Percentiles rank a stretch among this genome's conserved stretches.
Evolutionary conservation across 1,140 invertebrate genomes (phyloP).

Genomic region (Brachionus angularis): DNA sequence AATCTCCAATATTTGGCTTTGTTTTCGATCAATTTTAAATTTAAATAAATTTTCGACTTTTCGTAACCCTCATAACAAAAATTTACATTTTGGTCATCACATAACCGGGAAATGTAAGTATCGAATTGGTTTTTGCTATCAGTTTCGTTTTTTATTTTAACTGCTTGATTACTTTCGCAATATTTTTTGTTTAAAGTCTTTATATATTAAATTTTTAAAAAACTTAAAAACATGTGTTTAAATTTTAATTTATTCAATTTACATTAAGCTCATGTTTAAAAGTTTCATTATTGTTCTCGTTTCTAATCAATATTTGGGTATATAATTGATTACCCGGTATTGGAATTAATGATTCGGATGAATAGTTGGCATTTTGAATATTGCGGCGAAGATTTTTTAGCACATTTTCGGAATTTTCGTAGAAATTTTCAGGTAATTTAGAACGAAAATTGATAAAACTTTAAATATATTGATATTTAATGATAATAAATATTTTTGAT

Average conservation of each 20-base stretch:
- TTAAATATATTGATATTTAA: not conserved
- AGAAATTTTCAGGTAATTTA: not conserved
- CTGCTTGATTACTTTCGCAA: too few relatives aligned
- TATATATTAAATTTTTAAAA: too few relatives aligned
- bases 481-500: not conserved
- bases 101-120: not conserved
- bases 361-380: not conserved
- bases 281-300: not conserved
- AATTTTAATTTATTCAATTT: conserved; percentile 1
- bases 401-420: not conserved
- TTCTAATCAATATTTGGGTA: not conserved
- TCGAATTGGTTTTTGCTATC: not conserved
- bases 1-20: conserved; percentile 9
- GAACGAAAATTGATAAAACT: not conserved
- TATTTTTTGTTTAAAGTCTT: too few relatives aligned
- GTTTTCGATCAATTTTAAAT: not conserved
- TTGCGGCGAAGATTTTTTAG: not conserved
- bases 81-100: not conserved
- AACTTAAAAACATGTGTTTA: too few relatives aligned
- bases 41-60: conserved; percentile 11
- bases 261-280: conserved; percentile 7
- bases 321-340: conserved; percentile 11
- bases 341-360: conserved; percentile 2
- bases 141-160: not conserved
- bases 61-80: conserved; percentile 36